Base-by-base conservation (phyloP, 2,888 invertebrate species). In the Ecliptopera silaceata region DNA sequence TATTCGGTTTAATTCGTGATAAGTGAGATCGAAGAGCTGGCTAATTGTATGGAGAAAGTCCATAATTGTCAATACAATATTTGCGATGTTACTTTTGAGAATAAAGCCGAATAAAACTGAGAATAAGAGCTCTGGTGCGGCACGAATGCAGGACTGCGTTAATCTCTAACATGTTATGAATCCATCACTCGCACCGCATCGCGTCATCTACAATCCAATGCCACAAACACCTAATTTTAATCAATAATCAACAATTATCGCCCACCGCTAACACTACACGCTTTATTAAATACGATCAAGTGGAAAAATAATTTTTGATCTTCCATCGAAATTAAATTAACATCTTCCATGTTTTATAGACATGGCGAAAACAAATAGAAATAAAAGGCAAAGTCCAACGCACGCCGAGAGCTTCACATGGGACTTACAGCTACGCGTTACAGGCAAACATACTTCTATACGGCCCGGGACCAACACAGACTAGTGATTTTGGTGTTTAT, bases 181-280 rank as follows among this genome's bases (percentile, higher is more conserved):
- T 44, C 32, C 45, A 50, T 56, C 66, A 74, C 84, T 48, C 60
- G 58, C 59, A 52, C 56, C 58, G 56, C 52, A 64, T 66, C 70
- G 69, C 73, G 68, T 64, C 73, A 66, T 75, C 85, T 86, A 86
- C 88, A 65, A 75, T 81, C 86, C 84, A 83, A 85, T 84, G 85
- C 84, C 88, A 83, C 83, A 80, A 88, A 89, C 86, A 85, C 82
- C 62, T 86, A 89, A 89, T 86, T 85, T 88, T 89, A 87, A 86
- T 88, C 91, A 91, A 90, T 90, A 90, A 91, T 91, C 91, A 91
- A 91, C 91, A 91, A 91, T 88, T 86, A 86, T 84, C 88, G 87
- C 85, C 85, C 88, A 80, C 79, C 84, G 82, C 88, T 89, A 89
- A 86, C 82, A 84, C 87, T 88, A 89, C 88, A 83, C 86, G 85